These are phyloP conservation scores for Nycteola revayana DNA, from an alignment of 2,888 invertebrate species.

Conservation along the genomic window DNA sequence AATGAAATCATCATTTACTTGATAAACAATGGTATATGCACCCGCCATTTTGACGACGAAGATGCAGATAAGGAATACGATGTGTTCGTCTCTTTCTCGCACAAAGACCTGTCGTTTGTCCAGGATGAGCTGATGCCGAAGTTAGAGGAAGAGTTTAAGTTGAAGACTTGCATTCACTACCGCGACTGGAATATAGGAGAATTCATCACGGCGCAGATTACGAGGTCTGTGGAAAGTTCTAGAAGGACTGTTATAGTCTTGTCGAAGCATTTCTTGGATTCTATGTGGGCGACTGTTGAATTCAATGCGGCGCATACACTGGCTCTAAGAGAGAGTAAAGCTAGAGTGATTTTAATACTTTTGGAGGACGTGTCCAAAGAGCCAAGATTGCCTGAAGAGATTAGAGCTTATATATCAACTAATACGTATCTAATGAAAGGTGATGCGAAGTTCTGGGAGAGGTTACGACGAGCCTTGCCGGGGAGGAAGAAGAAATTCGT, in stretches of 20 bases:
- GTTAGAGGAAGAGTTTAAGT: slow-evolving; percentile 14
- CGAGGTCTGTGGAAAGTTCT: slow-evolving; percentile 15
- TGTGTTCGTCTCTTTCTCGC: slow-evolving; percentile 12
- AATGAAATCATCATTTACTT: neutral
- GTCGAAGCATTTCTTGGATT: slow-evolving; percentile 35
- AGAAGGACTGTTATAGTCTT: slow-evolving; percentile 25
- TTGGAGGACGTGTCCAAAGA: slow-evolving; percentile 80
- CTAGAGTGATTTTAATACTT: slow-evolving; percentile 86
- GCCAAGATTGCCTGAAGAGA: slow-evolving; percentile 54
- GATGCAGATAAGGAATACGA: slow-evolving; percentile 13
- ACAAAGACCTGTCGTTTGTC: slow-evolving; percentile 8
- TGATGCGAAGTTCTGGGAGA: slow-evolving; percentile 91
- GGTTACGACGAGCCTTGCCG: slow-evolving; percentile 86
- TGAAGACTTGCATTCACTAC: slow-evolving; percentile 18
- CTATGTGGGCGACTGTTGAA: slow-evolving; percentile 86
- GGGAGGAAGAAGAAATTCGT: slow-evolving; percentile 15
- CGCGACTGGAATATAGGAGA: slow-evolving; percentile 20
- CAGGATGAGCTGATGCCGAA: slow-evolving; percentile 7
- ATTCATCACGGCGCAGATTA: slow-evolving; percentile 14
- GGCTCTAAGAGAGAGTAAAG: slow-evolving; percentile 70
- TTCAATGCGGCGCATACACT: slow-evolving; percentile 76
- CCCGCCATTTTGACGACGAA: slow-evolving; percentile 17
- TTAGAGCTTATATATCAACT: slow-evolving; percentile 84
- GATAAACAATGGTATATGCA: neutral
- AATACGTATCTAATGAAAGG: slow-evolving; percentile 92